Evolutionary conservation across 1,140 invertebrate species (phyloP).

Genomic region (Drosophila albomicans): DNA sequence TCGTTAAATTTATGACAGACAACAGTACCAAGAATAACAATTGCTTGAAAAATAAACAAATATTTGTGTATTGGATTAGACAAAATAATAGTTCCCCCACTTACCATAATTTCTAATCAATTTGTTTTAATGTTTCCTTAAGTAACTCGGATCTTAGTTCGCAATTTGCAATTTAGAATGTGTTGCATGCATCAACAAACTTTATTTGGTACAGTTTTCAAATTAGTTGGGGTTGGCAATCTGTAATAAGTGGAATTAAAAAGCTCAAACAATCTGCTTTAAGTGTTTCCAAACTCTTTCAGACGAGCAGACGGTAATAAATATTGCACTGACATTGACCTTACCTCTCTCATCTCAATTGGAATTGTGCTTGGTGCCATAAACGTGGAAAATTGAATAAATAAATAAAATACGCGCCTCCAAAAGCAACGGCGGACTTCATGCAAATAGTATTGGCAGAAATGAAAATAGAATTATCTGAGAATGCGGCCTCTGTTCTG

Average conservation of each 20-base stretch:
- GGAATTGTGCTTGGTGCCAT: slow-evolving; percentile 24
- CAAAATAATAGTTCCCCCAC: neutral
- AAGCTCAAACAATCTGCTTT: too few relatives aligned
- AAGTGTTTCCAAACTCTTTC: too few relatives aligned
- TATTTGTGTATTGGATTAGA: neutral
- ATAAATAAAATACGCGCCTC: slow-evolving; percentile 45
- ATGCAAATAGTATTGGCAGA: slow-evolving; percentile 12
- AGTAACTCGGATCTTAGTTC: too few relatives aligned
- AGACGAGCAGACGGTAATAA: neutral
- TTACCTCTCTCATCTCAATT: slow-evolving; percentile 20
- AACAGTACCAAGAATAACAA: neutral
- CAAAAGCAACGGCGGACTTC: slow-evolving; percentile 27
- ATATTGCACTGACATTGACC: slow-evolving; percentile 59
- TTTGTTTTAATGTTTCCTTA: neutral
- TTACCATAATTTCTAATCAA: neutral
- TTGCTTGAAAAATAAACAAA: neutral
- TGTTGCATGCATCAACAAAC: too few relatives aligned
- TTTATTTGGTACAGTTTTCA: too few relatives aligned
- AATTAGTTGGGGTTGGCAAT: too few relatives aligned
- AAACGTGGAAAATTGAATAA: slow-evolving; percentile 43
- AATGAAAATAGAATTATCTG: slow-evolving; percentile 51
- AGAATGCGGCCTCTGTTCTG: slow-evolving; percentile 12
- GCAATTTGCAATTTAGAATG: too few relatives aligned
- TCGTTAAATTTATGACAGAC: too few relatives aligned
- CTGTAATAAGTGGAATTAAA: too few relatives aligned